These are phyloP conservation scores for Drosophila helvetica DNA, from an alignment of 2,888 invertebrate species.

Conservation along the genomic window DNA sequence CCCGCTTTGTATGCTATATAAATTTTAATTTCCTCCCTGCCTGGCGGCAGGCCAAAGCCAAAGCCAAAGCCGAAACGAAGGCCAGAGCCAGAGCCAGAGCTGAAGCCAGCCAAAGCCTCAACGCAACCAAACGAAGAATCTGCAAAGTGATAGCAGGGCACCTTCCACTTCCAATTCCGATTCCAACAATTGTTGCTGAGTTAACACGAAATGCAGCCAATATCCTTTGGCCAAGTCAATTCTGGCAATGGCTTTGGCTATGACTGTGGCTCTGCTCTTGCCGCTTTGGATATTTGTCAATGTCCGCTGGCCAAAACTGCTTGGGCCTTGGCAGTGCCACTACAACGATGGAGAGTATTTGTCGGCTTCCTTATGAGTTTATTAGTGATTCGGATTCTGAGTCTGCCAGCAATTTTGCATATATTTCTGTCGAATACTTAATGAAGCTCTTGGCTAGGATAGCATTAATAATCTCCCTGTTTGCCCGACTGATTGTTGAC, in stretches of 20 bases:
- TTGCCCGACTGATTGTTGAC: neutral
- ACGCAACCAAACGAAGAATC: conserved; percentile 24
- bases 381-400: conserved; percentile 10
- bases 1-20: conserved; percentile 61
- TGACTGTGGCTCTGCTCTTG: neutral
- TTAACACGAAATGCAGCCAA: conserved; percentile 76
- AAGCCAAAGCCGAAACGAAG: conserved; percentile 18
- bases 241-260: conserved; percentile 9
- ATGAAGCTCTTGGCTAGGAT: conserved; percentile 14
- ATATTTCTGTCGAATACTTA: conserved; percentile 7
- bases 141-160: conserved; percentile 50
- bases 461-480: neutral
- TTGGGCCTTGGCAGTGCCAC: conserved; percentile 41
- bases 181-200: conserved; percentile 73
- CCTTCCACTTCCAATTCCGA: conserved; percentile 29
- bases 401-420: conserved; percentile 13
- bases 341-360: neutral
- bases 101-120: conserved; percentile 36
- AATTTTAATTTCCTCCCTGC: conserved; percentile 71
- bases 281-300: conserved; percentile 69
- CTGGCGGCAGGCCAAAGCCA: conserved; percentile 63
- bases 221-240: conserved; percentile 41
- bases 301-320: conserved; percentile 48
- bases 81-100: conserved; percentile 19
- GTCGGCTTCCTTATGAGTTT: neutral